Percentiles rank a stretch among this genome's conserved stretches.
phyloP scores from a whole-genome alignment of 1,140 invertebrate species.

The Drosophila novamexicana region DNA sequence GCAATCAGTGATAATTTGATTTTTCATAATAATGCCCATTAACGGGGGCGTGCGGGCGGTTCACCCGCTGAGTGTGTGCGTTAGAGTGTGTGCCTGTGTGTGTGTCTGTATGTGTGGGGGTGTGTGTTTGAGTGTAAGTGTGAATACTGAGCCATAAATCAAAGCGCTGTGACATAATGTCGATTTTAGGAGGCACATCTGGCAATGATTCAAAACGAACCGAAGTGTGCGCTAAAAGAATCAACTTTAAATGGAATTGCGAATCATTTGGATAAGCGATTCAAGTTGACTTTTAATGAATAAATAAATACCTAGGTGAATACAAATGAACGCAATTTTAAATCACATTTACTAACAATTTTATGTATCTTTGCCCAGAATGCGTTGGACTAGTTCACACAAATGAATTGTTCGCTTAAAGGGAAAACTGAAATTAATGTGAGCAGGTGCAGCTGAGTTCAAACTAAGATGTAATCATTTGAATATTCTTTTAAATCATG shows the following conservation, averaged over 20 bases:
- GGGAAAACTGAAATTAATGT: no score
- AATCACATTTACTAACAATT: conserved; percentile 25
- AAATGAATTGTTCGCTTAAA: no score
- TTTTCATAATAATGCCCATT: conserved; percentile 56
- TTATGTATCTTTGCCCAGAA: not conserved
- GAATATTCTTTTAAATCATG: no score
- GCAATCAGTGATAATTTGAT: conserved; percentile 72
- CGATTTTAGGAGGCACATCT: conserved; percentile 64
- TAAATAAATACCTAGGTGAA: conserved; percentile 19
- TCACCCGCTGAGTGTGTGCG: not conserved
- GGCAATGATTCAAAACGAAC: conserved; percentile 18
- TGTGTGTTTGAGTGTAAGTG: not conserved
- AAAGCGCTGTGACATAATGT: conserved; percentile 65
- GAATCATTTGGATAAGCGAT: conserved; percentile 16
- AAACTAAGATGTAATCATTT: no score
- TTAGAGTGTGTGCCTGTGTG: not conserved
- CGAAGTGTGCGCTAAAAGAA: conserved; percentile 41
- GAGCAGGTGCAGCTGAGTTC: no score
- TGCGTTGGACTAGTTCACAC: no score
- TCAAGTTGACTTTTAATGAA: conserved; percentile 37
- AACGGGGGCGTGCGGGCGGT: not conserved
- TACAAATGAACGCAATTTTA: conserved; percentile 7
- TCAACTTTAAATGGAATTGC: conserved; percentile 35
- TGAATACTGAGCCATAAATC: conserved; percentile 53
- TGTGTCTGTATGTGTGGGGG: conserved; percentile 3